phyloP scores from a whole-genome alignment of 1,140 invertebrate species.

The Drosophila insularis region DNA sequence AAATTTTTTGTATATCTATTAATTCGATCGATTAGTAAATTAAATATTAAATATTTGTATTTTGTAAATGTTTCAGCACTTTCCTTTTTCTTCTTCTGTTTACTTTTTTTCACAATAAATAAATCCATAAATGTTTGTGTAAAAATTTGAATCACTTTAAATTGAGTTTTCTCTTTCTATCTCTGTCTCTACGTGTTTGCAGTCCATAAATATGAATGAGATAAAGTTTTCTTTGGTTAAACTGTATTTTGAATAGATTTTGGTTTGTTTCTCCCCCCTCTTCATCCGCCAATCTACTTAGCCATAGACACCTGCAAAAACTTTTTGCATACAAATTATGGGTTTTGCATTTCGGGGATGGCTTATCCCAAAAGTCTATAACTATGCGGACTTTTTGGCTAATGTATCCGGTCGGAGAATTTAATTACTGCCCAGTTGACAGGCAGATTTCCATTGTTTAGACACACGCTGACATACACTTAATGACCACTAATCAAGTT shows the following conservation, averaged over 20 bases:
- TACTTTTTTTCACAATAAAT: background rate
- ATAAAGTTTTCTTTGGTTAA: background rate
- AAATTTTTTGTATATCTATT: constrained; percentile 9
- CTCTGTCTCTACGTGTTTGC: background rate
- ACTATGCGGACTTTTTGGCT: background rate
- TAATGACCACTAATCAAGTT: constrained; percentile 23
- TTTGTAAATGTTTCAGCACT: constrained; percentile 10
- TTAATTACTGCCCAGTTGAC: background rate
- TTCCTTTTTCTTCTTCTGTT: background rate
- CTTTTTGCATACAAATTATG: constrained; percentile 6
- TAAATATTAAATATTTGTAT: background rate
- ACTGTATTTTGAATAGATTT: constrained; percentile 5
- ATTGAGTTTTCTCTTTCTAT: background rate
- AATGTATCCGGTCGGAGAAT: constrained; percentile 1
- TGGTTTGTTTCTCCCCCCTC: background rate
- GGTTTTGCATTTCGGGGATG: background rate
- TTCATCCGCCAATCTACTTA: no score
- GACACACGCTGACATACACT: constrained; percentile 19
- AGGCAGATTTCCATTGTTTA: constrained; percentile 17
- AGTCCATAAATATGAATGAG: background rate
- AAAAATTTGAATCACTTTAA: constrained; percentile 42
- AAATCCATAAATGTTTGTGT: background rate
- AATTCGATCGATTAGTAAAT: constrained; percentile 14
- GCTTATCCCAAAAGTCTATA: constrained; percentile 7
- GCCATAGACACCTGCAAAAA: background rate